These are phyloP conservation scores for Crenuchus spilurus DNA, from an alignment of 2,797 vertebrate species.

Conservation along the genomic window DNA sequence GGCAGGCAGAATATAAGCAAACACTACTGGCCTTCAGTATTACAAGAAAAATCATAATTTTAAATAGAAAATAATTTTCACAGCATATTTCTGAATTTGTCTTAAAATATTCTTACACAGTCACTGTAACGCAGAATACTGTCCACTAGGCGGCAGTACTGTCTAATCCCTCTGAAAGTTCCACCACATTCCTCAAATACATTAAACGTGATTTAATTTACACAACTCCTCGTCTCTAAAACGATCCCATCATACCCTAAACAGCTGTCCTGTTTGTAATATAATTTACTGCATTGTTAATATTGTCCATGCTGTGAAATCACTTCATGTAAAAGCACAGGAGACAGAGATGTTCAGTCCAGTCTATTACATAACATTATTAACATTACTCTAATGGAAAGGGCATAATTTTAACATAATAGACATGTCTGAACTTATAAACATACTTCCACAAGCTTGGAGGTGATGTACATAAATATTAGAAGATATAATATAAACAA, in stretches of 20 bases:
- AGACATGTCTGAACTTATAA: too few relatives aligned
- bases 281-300: too few relatives aligned
- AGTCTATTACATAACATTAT: not conserved
- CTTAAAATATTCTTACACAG: too few relatives aligned
- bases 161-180: constrained; percentile 20
- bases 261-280: not conserved
- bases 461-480: too few relatives aligned
- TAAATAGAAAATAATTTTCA: too few relatives aligned
- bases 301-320: not conserved
- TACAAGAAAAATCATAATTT: too few relatives aligned
- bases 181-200: constrained; percentile 41
- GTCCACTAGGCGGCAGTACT: constrained; percentile 69
- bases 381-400: not conserved
- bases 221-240: not conserved
- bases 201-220: constrained; percentile 19
- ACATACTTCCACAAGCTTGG: too few relatives aligned
- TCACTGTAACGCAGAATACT: not conserved
- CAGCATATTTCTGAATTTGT: not conserved
- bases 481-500: too few relatives aligned
- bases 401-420: not conserved
- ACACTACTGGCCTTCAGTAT: not conserved
- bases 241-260: not conserved
- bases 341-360: not conserved
- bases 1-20: not conserved
- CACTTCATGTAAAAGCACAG: not conserved